Base-by-base conservation (phyloP, 2,797 vertebrate genomes). In the Natrix natrix region DNA sequence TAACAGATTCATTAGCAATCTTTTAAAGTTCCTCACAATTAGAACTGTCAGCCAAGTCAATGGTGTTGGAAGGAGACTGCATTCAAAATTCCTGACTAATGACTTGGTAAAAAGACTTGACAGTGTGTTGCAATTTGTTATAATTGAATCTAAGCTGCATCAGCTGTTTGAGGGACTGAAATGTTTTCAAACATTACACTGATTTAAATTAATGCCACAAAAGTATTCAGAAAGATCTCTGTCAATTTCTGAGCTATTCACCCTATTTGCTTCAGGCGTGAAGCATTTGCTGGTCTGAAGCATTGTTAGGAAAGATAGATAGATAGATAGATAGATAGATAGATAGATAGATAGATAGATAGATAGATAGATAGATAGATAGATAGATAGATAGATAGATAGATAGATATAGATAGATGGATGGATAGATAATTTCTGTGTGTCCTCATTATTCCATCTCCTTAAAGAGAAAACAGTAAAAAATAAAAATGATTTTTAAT, bases 81-180 rank as follows among this genome's bases (percentile, higher is more conserved):
- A 93, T 97, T 96, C 97, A 97, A 97, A 97, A 97, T 98, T 97
- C 97, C 97, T 98, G 97, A 98, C 97, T 98, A 98, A 98, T 98
- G 98, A 98, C 98, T 98, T 98, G 97, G 97, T 98, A 98, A 98
- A 98, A 98, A 98, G 98, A 98, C 95, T 97, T 98, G 98, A 98
- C 98, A 98, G 98, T 97, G 96, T 97, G 98, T 98, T 98, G 98
- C 96, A 98, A 98, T 98, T 98, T 97, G 98, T 98, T 97, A 98
- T 98, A 98, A 98, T 98, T 98, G 98, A 98, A 98, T 98, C 98
- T 97, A 97, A 98, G 97, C 97, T 97, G 98, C 98, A 98, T 98
- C 98, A 97, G 98, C 98, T 98, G 98, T 98, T 98, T 98, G 98
- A 98, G 98, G 97, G 97, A 97, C 97, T 97, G 96, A 97, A 95